Evolutionary conservation across 1,140 invertebrate species (phyloP).

Genomic region (Megathymus violae): DNA sequence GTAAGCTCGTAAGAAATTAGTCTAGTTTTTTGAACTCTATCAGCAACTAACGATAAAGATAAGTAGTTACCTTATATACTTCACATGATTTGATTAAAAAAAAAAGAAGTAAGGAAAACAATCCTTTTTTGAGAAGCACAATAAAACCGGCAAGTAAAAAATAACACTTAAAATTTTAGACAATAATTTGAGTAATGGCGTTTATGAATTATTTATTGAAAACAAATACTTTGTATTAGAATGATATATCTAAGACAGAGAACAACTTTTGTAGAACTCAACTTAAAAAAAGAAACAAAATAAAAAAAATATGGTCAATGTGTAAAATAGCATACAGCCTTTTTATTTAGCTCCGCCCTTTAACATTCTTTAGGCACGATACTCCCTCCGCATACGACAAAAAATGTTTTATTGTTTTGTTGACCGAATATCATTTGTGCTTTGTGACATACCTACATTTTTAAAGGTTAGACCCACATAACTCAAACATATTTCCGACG

Average conservation of each 20-base stretch:
- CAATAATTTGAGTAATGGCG: too few species aligned
- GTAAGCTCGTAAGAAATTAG: constrained; percentile 18
- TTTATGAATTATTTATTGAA: too few species aligned
- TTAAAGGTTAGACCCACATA: neutral
- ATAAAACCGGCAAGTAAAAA: too few species aligned
- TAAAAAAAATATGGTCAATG: neutral
- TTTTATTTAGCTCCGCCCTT: neutral
- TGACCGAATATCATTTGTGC: neutral
- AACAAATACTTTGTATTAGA: too few species aligned
- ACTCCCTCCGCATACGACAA: neutral
- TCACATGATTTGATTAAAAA: too few species aligned
- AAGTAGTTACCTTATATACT: too few species aligned
- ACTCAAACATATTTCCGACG: neutral
- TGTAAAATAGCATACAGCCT: neutral
- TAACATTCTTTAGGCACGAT: neutral
- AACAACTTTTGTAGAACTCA: too few species aligned
- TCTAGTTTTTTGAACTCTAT: neutral
- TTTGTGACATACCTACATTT: neutral
- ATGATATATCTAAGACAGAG: too few species aligned
- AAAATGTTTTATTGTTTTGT: neutral
- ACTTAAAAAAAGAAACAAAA: neutral
- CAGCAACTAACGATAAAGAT: too few species aligned
- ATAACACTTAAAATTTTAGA: too few species aligned
- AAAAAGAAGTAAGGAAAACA: too few species aligned
- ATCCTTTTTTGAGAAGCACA: too few species aligned